Evolutionary conservation across 1,140 invertebrate species (phyloP).

Genomic region (Hycleus phaleratus): DNA sequence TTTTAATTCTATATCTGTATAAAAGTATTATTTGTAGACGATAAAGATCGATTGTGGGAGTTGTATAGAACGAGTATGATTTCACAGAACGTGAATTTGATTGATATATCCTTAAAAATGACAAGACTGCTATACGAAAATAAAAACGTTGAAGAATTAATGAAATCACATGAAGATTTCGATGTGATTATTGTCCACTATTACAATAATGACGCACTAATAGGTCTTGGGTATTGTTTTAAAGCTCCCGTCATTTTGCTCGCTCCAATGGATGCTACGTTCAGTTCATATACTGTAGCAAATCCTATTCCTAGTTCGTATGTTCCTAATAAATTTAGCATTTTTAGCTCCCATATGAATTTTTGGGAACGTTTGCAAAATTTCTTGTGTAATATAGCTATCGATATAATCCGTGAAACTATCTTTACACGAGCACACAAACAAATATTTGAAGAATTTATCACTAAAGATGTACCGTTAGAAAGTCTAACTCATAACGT

Average conservation of each 20-base stretch:
- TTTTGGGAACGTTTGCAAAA: slow-evolving; percentile 1
- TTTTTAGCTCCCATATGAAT: background rate
- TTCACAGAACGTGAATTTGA: no score
- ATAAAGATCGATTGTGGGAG: no score
- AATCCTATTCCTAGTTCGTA: background rate
- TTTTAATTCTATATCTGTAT: no score
- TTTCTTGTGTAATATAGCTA: background rate
- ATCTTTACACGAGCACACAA: background rate
- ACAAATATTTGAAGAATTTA: background rate
- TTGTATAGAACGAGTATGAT: no score
- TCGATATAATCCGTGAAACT: background rate
- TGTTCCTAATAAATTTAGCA: background rate
- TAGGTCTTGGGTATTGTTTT: no score
- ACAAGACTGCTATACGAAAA: no score
- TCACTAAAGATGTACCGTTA: background rate
- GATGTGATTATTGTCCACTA: slow-evolving; percentile 42
- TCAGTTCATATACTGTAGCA: no score
- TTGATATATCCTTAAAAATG: no score
- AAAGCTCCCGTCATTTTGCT: no score
- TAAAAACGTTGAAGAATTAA: slow-evolving; percentile 5
- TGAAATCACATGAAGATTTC: slow-evolving; percentile 35
- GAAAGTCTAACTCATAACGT: slow-evolving; percentile 10
- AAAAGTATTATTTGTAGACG: no score
- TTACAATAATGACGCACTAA: slow-evolving; percentile 40
- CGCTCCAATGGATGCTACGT: no score